These are phyloP conservation scores for Helicoverpa zea DNA, from an alignment of 1,140 invertebrate genomes.

Conservation along the genomic window DNA sequence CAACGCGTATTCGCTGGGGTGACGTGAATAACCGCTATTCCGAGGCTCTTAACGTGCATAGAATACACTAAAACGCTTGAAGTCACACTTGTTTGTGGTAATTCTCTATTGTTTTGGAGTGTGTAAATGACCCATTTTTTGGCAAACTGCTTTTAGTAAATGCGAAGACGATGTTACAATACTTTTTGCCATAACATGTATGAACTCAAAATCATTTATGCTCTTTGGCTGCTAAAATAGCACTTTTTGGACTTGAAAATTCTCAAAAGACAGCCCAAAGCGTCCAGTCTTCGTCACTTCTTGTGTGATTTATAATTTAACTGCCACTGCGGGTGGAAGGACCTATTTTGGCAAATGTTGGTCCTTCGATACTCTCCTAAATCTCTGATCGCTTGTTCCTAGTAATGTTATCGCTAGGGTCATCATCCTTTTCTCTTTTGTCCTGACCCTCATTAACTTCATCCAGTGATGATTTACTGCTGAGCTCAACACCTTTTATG, in stretches of 20 bases:
- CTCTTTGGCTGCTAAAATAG: too few species aligned
- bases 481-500: slow-evolving; percentile 15
- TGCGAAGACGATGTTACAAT: too few species aligned
- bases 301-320: too few species aligned
- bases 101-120: background rate
- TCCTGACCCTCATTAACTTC: background rate
- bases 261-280: too few species aligned
- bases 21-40: slow-evolving; percentile 31
- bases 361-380: background rate
- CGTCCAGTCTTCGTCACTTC: too few species aligned
- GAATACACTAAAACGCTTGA: slow-evolving; percentile 37
- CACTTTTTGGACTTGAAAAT: too few species aligned
- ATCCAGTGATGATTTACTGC: background rate
- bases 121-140: background rate
- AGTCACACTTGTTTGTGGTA: background rate
- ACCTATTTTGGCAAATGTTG: too few species aligned
- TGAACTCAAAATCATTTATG: too few species aligned
- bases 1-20: slow-evolving; percentile 17
- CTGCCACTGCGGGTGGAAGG: too few species aligned
- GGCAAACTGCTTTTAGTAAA: too few species aligned
- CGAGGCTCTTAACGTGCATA: slow-evolving; percentile 1
- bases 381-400: background rate
- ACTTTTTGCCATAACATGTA: too few species aligned
- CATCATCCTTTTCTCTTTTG: background rate
- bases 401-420: background rate